Percentiles rank a stretch among this genome's conserved stretches.
These are phyloP conservation scores for Athalia circularis DNA, from an alignment of 2,888 invertebrate species.

Conservation along the genomic window DNA sequence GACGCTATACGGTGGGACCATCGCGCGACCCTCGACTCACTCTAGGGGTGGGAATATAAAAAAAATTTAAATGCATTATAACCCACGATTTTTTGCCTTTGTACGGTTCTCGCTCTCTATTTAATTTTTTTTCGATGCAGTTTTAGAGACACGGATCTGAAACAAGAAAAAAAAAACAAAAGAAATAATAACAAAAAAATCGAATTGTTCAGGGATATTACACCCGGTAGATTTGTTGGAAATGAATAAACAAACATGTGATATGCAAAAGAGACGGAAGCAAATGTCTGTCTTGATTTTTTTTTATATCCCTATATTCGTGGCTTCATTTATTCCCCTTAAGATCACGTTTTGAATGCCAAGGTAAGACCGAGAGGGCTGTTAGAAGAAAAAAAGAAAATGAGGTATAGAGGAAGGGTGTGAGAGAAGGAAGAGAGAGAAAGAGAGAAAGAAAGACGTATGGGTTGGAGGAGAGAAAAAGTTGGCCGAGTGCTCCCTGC, in stretches of 20 bases:
- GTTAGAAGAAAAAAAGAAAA: background rate
- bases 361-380: conserved; percentile 28
- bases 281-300: conserved; percentile 11
- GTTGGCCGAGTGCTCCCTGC: conserved; percentile 25
- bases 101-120: background rate
- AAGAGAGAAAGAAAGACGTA: background rate
- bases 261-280: conserved; percentile 18
- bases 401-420: background rate
- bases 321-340: conserved; percentile 36
- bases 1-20: background rate
- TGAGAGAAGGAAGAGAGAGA: background rate
- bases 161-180: too few species aligned
- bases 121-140: background rate
- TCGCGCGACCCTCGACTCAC: conserved; percentile 30
- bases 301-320: conserved; percentile 16
- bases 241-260: background rate
- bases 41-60: background rate
- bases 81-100: background rate
- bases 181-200: too few species aligned
- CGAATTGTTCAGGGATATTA: too few species aligned
- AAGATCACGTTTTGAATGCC: conserved; percentile 42
- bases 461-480: conserved; percentile 9
- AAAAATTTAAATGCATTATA: conserved; percentile 14
- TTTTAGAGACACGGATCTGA: background rate
- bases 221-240: background rate